phyloP scores from a whole-genome alignment of 2,888 invertebrate species.

The Hypomecis atomaria region DNA sequence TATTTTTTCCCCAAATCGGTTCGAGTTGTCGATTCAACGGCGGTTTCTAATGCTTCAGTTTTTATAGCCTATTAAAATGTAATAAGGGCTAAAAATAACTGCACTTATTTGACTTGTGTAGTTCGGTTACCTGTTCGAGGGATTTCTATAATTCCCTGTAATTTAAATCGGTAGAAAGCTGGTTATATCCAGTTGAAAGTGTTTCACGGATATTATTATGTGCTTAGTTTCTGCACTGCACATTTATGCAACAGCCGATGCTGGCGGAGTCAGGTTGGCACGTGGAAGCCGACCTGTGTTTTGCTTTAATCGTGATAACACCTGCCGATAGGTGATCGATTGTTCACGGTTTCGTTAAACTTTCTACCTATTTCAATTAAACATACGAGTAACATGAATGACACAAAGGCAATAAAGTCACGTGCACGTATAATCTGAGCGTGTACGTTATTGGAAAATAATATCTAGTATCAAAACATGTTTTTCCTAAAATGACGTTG shows the following conservation, averaged over 20 bases:
- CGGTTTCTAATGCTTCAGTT: constrained; percentile 33
- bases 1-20: constrained; percentile 53
- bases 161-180: constrained; percentile 46
- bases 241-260: constrained; percentile 55
- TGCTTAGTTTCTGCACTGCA: constrained; percentile 47
- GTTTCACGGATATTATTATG: constrained; percentile 52
- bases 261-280: constrained; percentile 53
- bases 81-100: constrained; percentile 24
- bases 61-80: constrained; percentile 42
- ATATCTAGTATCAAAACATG: background rate
- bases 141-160: constrained; percentile 35
- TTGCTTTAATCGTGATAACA: constrained; percentile 63
- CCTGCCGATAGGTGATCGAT: constrained; percentile 64
- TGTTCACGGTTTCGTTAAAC: constrained; percentile 50
- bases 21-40: constrained; percentile 35
- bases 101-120: constrained; percentile 17
- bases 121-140: constrained; percentile 25
- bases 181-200: constrained; percentile 44
- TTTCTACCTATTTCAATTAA: constrained; percentile 17
- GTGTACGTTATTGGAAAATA: background rate
- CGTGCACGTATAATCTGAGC: no score
- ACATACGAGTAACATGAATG: constrained; percentile 5
- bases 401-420: background rate
- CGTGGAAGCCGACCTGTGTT: constrained; percentile 61
- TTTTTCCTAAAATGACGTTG: background rate